These are phyloP conservation scores for Gymnoscelis rufifasciata DNA, from an alignment of 2,888 invertebrate species.

Conservation along the genomic window DNA sequence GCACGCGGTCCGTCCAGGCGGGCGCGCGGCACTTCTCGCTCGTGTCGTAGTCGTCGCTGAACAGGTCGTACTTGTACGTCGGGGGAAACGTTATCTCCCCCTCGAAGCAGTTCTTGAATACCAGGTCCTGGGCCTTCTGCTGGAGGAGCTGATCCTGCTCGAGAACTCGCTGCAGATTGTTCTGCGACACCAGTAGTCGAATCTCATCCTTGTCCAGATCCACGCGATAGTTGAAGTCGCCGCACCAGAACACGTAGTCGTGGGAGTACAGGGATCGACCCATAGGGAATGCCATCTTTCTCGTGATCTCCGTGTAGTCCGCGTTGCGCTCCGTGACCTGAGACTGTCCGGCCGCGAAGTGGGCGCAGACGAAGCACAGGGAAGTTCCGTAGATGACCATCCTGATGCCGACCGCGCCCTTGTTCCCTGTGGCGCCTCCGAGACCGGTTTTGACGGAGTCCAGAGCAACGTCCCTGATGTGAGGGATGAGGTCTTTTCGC, in stretches of 20 bases:
- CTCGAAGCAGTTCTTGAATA: conserved; percentile 96
- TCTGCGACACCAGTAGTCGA: conserved; percentile 87
- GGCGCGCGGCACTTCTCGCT: conserved; percentile 98
- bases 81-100: conserved; percentile 95
- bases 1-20: conserved; percentile 98
- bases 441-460: conserved; percentile 99
- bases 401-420: conserved; percentile 96
- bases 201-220: conserved; percentile 97
- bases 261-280: conserved; percentile 95
- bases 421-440: conserved; percentile 98
- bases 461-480: conserved; percentile 94
- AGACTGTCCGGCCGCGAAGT: conserved; percentile 99
- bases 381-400: conserved; percentile 95
- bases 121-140: conserved; percentile 88
- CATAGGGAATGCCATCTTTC: conserved; percentile 94
- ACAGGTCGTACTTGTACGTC: conserved; percentile 99
- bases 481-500: conserved; percentile 91
- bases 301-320: conserved; percentile 96
- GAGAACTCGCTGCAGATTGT: conserved; percentile 86
- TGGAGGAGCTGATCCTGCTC: conserved; percentile 93
- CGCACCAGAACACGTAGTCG: conserved; percentile 99
- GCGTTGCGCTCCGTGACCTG: conserved; percentile 97
- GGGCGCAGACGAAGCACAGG: conserved; percentile 98
- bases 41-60: conserved; percentile 99
- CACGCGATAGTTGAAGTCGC: conserved; percentile 99